These are phyloP conservation scores for Arctia plantaginis DNA, from an alignment of 2,888 invertebrate genomes.

Conservation along the genomic window DNA sequence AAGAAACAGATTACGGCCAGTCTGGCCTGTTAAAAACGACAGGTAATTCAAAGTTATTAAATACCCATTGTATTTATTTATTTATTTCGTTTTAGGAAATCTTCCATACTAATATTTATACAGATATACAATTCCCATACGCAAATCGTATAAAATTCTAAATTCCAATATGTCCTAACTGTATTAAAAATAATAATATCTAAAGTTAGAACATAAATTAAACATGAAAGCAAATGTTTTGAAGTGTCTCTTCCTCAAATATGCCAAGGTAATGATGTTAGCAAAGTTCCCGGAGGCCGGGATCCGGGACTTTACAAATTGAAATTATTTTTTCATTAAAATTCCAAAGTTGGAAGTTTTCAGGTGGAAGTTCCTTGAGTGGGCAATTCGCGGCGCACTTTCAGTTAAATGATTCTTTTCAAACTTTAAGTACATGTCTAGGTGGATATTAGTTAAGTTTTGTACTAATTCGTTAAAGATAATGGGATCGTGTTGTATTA, in stretches of 20 bases:
- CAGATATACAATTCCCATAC: not conserved
- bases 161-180: not conserved
- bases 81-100: too few relatives aligned
- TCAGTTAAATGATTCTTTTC: slow-evolving; percentile 66
- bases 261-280: slow-evolving; percentile 80
- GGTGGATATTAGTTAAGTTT: slow-evolving; percentile 51
- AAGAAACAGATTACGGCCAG: too few relatives aligned
- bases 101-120: too few relatives aligned
- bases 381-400: slow-evolving; percentile 71
- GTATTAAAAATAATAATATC: slow-evolving; percentile 37
- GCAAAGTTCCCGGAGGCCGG: slow-evolving; percentile 57
- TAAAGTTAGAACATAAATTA: slow-evolving; percentile 51
- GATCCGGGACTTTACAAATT: slow-evolving; percentile 73
- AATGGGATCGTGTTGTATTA: slow-evolving; percentile 40
- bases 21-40: too few relatives aligned
- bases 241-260: slow-evolving; percentile 72
- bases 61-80: too few relatives aligned
- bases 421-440: slow-evolving; percentile 59
- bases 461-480: slow-evolving; percentile 33
- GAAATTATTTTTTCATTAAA: slow-evolving; percentile 86
- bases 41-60: too few relatives aligned
- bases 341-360: slow-evolving; percentile 70
- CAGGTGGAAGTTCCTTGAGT: slow-evolving; percentile 79
- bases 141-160: not conserved
- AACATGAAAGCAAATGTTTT: slow-evolving; percentile 63